phyloP scores from a whole-genome alignment of 2,113 vertebrate species.

The Xiphorhynchus elegans region DNA sequence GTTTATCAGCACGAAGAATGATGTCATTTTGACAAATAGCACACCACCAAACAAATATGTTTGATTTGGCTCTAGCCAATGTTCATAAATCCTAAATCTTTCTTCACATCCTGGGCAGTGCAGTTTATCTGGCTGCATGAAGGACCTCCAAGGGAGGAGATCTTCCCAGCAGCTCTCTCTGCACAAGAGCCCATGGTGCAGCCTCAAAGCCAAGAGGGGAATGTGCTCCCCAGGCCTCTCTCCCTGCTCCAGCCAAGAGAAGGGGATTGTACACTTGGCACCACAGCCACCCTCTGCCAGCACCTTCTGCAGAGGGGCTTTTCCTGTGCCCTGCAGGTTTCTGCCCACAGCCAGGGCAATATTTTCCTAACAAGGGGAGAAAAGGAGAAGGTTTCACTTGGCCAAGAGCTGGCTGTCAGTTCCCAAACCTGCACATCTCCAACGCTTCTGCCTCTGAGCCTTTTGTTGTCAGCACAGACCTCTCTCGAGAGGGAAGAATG shows the following conservation, averaged over 20 bases:
- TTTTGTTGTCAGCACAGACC: constrained; percentile 11
- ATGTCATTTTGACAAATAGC: constrained; percentile 66
- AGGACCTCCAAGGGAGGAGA: constrained; percentile 56
- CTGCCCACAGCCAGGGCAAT: background rate
- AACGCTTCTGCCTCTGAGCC: background rate
- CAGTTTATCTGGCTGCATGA: constrained; percentile 44
- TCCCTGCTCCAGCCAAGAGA: background rate
- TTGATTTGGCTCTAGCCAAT: constrained; percentile 19
- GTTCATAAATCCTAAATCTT: constrained; percentile 63
- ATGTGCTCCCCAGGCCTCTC: background rate
- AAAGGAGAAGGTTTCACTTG: background rate
- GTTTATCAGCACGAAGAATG: constrained; percentile 49
- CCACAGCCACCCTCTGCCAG: background rate
- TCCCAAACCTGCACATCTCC: background rate
- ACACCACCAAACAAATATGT: constrained; percentile 62
- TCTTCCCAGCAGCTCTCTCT: constrained; percentile 47
- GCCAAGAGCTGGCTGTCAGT: background rate
- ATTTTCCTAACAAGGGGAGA: background rate
- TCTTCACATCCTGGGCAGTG: constrained; percentile 55
- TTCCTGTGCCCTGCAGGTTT: background rate
- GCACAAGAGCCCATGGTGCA: background rate
- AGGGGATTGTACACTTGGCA: background rate
- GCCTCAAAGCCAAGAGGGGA: background rate
- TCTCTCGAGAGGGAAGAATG: background rate
- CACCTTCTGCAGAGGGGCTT: background rate